A percentile compares a stretch with the other conserved stretches of the same genome.
Conservation (phyloP, 2,797 vertebrate genomes). For the Microcaecilia unicolor region DNA sequence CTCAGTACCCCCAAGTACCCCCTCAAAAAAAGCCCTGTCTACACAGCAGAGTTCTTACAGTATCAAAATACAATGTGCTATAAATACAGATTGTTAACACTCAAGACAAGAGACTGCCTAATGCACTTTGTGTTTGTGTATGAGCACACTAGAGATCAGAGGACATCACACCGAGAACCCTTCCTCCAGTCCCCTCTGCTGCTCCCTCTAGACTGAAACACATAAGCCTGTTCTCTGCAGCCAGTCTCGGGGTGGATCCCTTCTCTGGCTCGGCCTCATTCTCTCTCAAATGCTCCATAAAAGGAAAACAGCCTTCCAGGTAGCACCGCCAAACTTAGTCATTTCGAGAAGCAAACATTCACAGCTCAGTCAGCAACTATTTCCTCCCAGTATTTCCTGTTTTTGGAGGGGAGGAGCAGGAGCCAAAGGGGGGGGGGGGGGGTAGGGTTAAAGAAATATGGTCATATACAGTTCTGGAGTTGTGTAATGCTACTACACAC, state of each 20-base stretch:
- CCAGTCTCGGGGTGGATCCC: constrained; percentile 44
- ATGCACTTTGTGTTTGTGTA: too few relatives aligned
- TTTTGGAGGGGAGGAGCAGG: background rate
- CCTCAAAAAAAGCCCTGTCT: too few relatives aligned
- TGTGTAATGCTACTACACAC: background rate
- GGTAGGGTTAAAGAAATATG: too few relatives aligned
- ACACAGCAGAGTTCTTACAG: too few relatives aligned
- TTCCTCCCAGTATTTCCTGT: constrained; percentile 27
- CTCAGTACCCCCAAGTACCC: too few relatives aligned
- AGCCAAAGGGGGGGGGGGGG: background rate
- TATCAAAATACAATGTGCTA: too few relatives aligned
- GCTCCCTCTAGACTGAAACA: too few relatives aligned
- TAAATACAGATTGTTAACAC: too few relatives aligned
- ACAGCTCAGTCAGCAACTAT: constrained; percentile 41
- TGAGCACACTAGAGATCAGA: too few relatives aligned
- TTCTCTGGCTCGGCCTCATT: constrained; percentile 15
- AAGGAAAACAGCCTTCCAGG: constrained; percentile 57
- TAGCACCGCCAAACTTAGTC: constrained; percentile 66
- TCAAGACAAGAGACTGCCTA: too few relatives aligned
- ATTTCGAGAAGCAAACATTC: constrained; percentile 36
- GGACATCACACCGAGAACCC: too few relatives aligned
- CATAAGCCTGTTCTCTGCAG: constrained; percentile 1
- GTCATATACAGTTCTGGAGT: background rate
- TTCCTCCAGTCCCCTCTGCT: too few relatives aligned
- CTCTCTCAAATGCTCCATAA: constrained; percentile 53